Percentiles rank a stretch among this genome's conserved stretches.
These are phyloP conservation scores for Pogoniulus pusillus DNA, from an alignment of 2,797 vertebrate genomes.

Conservation along the genomic window DNA sequence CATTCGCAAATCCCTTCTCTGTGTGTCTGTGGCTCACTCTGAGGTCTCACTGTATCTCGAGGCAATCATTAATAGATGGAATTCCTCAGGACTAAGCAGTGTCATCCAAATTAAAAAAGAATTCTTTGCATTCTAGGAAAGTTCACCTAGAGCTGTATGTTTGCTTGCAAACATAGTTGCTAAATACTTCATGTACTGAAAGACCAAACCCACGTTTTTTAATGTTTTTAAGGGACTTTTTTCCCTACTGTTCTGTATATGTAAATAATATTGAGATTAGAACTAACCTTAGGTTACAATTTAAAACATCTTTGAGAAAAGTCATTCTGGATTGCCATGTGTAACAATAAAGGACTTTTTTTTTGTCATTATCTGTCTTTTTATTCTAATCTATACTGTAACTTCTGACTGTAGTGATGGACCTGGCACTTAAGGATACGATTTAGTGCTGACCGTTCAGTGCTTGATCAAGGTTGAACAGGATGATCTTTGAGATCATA, in stretches of 20 bases:
- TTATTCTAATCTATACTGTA: not conserved
- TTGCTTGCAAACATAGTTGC: not conserved
- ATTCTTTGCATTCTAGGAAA: not conserved
- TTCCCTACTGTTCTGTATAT: not conserved
- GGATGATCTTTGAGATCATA: too few relatives aligned
- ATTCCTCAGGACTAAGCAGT: not conserved
- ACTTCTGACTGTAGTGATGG: not conserved
- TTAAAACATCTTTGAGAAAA: not conserved
- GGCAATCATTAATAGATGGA: not conserved
- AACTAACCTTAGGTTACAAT: not conserved
- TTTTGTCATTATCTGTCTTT: not conserved
- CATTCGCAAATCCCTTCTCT: not conserved
- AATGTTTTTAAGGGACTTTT: not conserved
- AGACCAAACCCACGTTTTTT: not conserved
- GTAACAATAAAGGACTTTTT: not conserved
- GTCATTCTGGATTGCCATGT: not conserved
- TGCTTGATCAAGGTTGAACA: too few relatives aligned
- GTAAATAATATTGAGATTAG: not conserved
- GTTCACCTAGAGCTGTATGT: not conserved
- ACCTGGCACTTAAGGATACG: too few relatives aligned
- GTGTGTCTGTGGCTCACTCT: not conserved
- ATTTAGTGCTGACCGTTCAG: too few relatives aligned
- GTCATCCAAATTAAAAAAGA: not conserved
- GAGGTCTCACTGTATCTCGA: not conserved
- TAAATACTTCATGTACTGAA: not conserved